Percentiles rank a stretch among this genome's conserved stretches.
Conservation (phyloP, 2,797 vertebrate genomes). For the Furcifer pardalis region DNA sequence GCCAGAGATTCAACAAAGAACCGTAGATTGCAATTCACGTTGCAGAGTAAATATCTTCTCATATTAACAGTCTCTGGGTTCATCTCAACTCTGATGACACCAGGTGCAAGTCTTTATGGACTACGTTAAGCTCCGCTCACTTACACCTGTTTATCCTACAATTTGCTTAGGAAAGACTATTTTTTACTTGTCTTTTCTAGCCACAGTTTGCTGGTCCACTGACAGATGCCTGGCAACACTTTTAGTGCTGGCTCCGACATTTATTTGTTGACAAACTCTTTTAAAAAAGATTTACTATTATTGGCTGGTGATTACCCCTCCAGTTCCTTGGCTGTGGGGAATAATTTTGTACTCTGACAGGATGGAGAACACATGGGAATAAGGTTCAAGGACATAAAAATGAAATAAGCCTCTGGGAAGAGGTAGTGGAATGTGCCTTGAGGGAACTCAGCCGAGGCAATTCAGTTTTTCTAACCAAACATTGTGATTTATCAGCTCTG, state of each 20-base stretch:
- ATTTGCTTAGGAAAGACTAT: neutral
- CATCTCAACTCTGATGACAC: neutral
- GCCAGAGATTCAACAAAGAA: neutral
- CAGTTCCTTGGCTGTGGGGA: conserved; percentile 39
- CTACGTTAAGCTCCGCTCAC: neutral
- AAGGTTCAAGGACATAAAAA: neutral
- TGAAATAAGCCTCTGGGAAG: neutral
- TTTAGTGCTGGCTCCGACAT: conserved; percentile 41
- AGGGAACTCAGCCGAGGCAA: rapidly evolving
- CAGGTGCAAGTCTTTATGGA: neutral
- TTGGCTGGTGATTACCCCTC: conserved; percentile 30
- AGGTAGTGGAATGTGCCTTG: neutral
- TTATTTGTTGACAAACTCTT: conserved; percentile 57
- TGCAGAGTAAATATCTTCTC: neutral
- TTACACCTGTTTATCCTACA: neutral
- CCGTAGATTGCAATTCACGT: neutral
- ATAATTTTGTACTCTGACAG: conserved; percentile 3
- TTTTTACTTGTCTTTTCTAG: neutral
- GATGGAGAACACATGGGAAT: rapidly evolving
- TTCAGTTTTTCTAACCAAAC: neutral
- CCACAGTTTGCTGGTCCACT: conserved; percentile 41
- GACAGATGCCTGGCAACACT: conserved; percentile 62
- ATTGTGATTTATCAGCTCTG: rapidly evolving
- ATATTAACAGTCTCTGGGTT: neutral
- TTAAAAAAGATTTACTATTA: conserved; percentile 45